A percentile compares a stretch with the other conserved stretches of the same genome.
phyloP scores from a whole-genome alignment of 2,888 invertebrate genomes.

The Epistrophe eligans region DNA sequence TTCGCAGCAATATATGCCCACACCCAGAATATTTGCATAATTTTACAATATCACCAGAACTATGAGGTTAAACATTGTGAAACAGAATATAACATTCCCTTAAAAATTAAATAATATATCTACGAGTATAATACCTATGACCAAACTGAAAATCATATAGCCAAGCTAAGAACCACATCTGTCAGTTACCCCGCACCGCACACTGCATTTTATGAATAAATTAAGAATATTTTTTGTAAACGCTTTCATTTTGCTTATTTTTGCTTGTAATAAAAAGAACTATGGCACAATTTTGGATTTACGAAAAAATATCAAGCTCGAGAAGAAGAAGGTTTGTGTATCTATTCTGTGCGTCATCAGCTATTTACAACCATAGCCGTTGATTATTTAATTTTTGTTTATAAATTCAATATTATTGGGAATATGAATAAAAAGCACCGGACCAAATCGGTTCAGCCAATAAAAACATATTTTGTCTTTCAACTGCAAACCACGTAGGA shows the following conservation, averaged over 20 bases:
- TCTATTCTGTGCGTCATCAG: no score
- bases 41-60: slow-evolving; percentile 15
- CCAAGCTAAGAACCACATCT: slow-evolving; percentile 22
- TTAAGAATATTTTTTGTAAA: slow-evolving; percentile 13
- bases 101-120: slow-evolving; percentile 10
- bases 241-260: background rate
- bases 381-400: no score
- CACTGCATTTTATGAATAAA: slow-evolving; percentile 36
- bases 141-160: slow-evolving; percentile 9
- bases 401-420: no score
- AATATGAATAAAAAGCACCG: no score
- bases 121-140: background rate
- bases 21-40: slow-evolving; percentile 20
- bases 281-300: no score
- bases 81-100: background rate
- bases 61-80: background rate
- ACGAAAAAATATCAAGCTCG: no score
- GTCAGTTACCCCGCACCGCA: slow-evolving; percentile 15
- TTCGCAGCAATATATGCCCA: slow-evolving; percentile 13
- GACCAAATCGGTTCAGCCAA: no score
- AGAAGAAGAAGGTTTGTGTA: no score
- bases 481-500: no score
- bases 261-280: background rate
- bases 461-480: no score
- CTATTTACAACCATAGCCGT: no score